Base-by-base conservation (phyloP, 2,888 invertebrate species). In the Oligia fasciuncula region DNA sequence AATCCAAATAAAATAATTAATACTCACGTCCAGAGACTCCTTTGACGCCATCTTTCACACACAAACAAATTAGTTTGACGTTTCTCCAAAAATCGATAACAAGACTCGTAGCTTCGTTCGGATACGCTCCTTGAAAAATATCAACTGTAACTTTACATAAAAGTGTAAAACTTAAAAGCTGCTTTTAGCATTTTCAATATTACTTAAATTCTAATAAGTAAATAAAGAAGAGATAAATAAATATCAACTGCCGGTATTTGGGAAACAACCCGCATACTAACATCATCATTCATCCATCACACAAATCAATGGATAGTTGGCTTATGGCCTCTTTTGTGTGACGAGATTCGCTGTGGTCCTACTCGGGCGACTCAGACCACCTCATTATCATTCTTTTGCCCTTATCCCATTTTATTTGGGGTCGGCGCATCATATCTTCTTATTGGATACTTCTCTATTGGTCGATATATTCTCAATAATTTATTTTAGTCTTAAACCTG, bases 1-100 rank as follows among this genome's bases (percentile, higher is more conserved):
- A 69, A 83, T 78, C 71, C 80, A 77, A 85, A 88, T 81, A 83
- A 87, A 85, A 91, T 88, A 92, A 91, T 90, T 91, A 89, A 91
- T 94, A 97, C 97, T 97, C 91, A 97, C 97, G 93, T 97, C 97
- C 83, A 97, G 94, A 91, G 97, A 97, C 92, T 97, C 97, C 96
- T 97, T 97, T 85, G 97, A 97, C 97, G 97, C 97, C 97, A 97
- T 97, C 92, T 96, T 96, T 95, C 96, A 95, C 94, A 94, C 94
- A 95, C 94, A 96, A 95, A 95, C 94, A 95, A 93, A 94, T 95
- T 95, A 93, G 91, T 90, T 89, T 89, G 89, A 92, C 92, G 90
- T 92, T 92, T 92, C 79, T 74, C 65, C 81, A 89, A 93, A 92
- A 94, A 94, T 95, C 95, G 92, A 95, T 94, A 94, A 93, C 94